Evolutionary conservation across 2,888 invertebrate species (phyloP).

Genomic region (Acrobasis repandana): DNA sequence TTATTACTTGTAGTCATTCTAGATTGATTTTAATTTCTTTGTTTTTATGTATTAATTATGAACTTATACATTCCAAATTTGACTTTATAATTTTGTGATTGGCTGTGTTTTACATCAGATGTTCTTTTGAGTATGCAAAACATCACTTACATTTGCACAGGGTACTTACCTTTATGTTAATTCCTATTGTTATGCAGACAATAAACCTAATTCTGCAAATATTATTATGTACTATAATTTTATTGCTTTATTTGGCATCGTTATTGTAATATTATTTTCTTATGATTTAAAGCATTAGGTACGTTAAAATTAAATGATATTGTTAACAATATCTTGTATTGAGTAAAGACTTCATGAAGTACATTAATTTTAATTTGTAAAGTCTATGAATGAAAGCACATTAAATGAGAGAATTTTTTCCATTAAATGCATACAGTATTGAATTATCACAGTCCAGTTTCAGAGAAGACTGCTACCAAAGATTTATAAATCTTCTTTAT

Average conservation of each 20-base stretch:
- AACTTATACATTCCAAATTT: conserved; percentile 76
- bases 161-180: conserved; percentile 13
- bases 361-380: conserved; percentile 23
- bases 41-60: conserved; percentile 48
- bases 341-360: conserved; percentile 20
- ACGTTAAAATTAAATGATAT: neutral
- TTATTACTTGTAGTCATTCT: too few relatives aligned
- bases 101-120: conserved; percentile 59
- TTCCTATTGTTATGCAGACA: neutral
- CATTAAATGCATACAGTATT: conserved; percentile 6
- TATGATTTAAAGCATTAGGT: neutral
- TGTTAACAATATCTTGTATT: conserved; percentile 1
- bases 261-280: conserved; percentile 9
- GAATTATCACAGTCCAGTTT: conserved; percentile 22
- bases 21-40: too few relatives aligned
- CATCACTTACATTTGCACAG: conserved; percentile 7
- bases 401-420: neutral
- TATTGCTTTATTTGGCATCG: conserved; percentile 18
- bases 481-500: conserved; percentile 26
- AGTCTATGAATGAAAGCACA: conserved; percentile 1
- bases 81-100: conserved; percentile 53
- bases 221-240: conserved; percentile 13
- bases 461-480: conserved; percentile 33
- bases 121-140: conserved; percentile 24
- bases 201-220: neutral